Evolutionary conservation across 2,888 invertebrate genomes (phyloP).

Genomic region (Chrysolina oricalcia): DNA sequence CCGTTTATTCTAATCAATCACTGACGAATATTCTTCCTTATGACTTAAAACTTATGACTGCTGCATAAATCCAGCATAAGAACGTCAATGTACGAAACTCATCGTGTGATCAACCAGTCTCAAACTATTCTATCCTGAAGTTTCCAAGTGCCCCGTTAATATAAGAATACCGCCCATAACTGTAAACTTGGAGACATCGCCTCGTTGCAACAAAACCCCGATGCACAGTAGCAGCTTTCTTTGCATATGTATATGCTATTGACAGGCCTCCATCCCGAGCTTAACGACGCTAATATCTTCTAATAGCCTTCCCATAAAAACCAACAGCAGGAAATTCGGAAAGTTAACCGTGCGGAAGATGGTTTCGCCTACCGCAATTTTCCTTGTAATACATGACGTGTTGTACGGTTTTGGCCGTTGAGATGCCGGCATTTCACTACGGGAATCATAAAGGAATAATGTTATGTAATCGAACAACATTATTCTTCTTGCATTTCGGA

Average conservation of each 20-base stretch:
- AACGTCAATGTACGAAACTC: too few species aligned
- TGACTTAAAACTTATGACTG: too few species aligned
- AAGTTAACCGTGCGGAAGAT: slow-evolving; percentile 67
- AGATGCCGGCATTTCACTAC: slow-evolving; percentile 36
- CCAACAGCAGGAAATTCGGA: slow-evolving; percentile 64
- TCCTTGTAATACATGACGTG: slow-evolving; percentile 66
- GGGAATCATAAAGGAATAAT: slow-evolving; percentile 49
- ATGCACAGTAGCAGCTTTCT: slow-evolving; percentile 7
- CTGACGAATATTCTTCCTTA: too few species aligned
- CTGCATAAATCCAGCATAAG: too few species aligned
- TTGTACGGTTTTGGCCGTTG: slow-evolving; percentile 39
- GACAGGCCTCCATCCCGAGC: slow-evolving; percentile 54
- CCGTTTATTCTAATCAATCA: too few species aligned
- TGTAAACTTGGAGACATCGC: not conserved
- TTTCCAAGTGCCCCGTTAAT: too few species aligned
- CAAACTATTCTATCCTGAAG: too few species aligned
- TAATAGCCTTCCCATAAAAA: slow-evolving; percentile 65
- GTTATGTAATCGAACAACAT: slow-evolving; percentile 50
- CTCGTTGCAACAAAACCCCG: not conserved
- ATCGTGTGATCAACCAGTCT: too few species aligned
- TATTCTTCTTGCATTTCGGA: slow-evolving; percentile 44
- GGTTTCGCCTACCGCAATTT: slow-evolving; percentile 65
- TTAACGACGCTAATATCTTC: slow-evolving; percentile 63
- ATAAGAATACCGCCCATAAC: not conserved
- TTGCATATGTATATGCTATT: slow-evolving; percentile 57